Percentiles rank a stretch among this genome's conserved stretches.
These are phyloP conservation scores for Syncerus caffer DNA, from an alignment of 2,797 vertebrate genomes.

Conservation along the genomic window DNA sequence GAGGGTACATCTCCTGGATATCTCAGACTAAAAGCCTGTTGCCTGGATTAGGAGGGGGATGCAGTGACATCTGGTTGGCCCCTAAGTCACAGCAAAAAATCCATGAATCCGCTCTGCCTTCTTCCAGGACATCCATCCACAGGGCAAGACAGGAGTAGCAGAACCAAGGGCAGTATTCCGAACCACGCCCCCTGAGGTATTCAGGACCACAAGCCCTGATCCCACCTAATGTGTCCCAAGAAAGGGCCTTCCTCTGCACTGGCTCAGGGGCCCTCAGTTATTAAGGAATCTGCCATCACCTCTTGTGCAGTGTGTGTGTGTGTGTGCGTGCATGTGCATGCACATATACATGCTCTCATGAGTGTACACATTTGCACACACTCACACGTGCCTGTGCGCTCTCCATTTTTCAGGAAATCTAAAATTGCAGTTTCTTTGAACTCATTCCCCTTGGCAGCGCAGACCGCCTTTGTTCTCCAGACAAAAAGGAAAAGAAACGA, in stretches of 20 bases:
- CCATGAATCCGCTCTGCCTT: background rate
- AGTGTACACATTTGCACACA: background rate
- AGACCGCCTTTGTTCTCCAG: constrained; percentile 75
- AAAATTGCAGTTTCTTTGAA: constrained; percentile 75
- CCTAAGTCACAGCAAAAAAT: background rate
- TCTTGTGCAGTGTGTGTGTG: background rate
- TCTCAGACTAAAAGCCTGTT: background rate
- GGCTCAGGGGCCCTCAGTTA: background rate
- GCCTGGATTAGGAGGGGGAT: background rate
- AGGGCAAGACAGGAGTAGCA: background rate
- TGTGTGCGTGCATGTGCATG: rapidly evolving
- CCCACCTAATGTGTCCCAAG: background rate
- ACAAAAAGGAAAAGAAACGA: constrained; percentile 67
- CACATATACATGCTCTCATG: background rate
- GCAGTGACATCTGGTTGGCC: background rate
- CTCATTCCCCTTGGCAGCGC: constrained; percentile 71
- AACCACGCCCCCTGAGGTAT: background rate
- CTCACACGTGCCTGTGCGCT: constrained; percentile 20
- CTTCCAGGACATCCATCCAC: background rate
- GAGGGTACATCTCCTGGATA: background rate
- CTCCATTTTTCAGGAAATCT: constrained; percentile 71
- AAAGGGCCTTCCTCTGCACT: background rate
- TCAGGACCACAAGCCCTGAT: background rate
- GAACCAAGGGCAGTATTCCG: background rate
- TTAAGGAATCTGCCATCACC: background rate